Percentiles rank a stretch among this genome's conserved stretches.
phyloP scores from a whole-genome alignment of 1,140 invertebrate genomes.

The Harpegnathos saltator region DNA sequence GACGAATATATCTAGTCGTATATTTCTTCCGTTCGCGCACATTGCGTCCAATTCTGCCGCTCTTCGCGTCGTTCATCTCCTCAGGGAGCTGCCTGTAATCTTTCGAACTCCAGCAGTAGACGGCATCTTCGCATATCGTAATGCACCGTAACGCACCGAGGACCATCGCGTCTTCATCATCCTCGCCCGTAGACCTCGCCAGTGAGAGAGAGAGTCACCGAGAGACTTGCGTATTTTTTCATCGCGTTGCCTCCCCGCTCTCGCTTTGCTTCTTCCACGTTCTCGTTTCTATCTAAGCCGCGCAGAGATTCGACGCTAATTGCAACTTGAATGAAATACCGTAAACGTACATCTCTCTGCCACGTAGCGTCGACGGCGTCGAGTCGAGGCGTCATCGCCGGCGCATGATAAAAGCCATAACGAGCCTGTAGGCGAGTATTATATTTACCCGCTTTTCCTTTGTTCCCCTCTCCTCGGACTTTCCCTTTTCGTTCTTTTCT shows the following conservation, averaged over 20 bases:
- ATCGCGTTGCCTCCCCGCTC: no score
- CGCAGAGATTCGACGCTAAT: no score
- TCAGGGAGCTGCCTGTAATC: neutral
- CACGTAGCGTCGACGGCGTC: neutral
- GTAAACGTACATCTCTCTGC: no score
- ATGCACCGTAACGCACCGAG: no score
- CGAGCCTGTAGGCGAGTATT: slow-evolving; percentile 22
- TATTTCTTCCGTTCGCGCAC: neutral
- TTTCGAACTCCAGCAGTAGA: neutral
- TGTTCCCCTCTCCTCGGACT: neutral
- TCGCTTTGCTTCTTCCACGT: no score
- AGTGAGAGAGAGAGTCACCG: no score
- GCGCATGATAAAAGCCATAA: slow-evolving; percentile 15
- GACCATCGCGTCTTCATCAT: no score
- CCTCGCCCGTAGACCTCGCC: no score
- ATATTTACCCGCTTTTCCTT: slow-evolving; percentile 46
- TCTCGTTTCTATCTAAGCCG: neutral
- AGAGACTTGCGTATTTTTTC: no score
- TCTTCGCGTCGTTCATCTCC: neutral
- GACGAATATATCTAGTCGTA: slow-evolving; percentile 8
- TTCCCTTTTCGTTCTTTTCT: slow-evolving; percentile 35
- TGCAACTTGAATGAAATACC: no score
- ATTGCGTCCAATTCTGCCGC: neutral
- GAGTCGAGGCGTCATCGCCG: neutral
- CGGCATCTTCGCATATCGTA: no score